These are phyloP conservation scores for Lathamus discolor DNA, from an alignment of 2,113 vertebrate genomes.

Conservation along the genomic window DNA sequence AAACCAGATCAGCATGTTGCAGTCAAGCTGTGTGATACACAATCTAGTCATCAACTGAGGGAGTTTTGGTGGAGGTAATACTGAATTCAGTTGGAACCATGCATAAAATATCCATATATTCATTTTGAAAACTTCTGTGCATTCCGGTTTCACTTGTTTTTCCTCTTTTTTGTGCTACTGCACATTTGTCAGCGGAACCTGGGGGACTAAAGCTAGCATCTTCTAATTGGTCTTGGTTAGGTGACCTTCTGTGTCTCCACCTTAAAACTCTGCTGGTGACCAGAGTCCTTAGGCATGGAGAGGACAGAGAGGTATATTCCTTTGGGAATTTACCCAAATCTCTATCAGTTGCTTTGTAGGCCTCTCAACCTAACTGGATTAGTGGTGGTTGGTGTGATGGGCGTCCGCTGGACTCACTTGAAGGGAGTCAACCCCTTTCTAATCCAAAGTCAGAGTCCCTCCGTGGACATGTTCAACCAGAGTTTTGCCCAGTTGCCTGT, in stretches of 20 bases:
- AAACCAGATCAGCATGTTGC: not conserved
- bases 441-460: not conserved
- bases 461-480: not conserved
- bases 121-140: not conserved
- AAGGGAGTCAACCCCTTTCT: not conserved
- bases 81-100: not conserved
- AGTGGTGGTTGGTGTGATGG: not conserved
- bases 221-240: not conserved
- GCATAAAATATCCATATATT: not conserved
- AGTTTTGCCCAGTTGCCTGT: not conserved
- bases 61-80: not conserved
- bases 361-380: not conserved
- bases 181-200: not conserved
- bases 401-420: not conserved
- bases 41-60: not conserved
- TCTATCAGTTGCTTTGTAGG: fast-evolving
- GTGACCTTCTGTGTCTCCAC: not conserved
- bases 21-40: not conserved
- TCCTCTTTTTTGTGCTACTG: not conserved
- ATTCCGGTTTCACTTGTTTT: not conserved
- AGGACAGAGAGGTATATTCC: not conserved
- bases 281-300: not conserved
- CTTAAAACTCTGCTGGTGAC: not conserved
- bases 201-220: not conserved
- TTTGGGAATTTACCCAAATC: not conserved